phyloP scores from a whole-genome alignment of 1,140 invertebrate genomes.

The Yoshiicerus persimilis region DNA sequence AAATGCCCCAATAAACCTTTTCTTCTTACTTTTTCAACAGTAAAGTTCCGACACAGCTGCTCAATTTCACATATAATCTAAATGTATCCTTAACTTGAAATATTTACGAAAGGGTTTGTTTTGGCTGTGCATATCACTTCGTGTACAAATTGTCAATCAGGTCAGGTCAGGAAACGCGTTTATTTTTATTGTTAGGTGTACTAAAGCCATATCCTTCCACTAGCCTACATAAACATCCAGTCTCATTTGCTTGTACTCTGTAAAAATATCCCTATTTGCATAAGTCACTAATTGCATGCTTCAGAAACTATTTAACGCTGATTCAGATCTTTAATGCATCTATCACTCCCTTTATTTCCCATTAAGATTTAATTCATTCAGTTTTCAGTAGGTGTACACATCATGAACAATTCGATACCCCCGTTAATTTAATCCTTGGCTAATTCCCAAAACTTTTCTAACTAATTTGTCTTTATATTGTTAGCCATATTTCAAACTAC shows the following conservation, averaged over 20 bases:
- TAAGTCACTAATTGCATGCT: background rate
- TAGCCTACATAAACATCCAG: background rate
- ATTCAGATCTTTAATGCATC: background rate
- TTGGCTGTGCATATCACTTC: no score
- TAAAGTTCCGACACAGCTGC: background rate
- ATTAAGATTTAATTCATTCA: background rate
- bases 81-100: no score
- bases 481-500: background rate
- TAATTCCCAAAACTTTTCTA: background rate
- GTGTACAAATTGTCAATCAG: background rate
- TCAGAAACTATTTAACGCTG: background rate
- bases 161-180: background rate
- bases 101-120: no score
- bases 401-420: no score
- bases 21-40: background rate
- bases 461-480: no score
- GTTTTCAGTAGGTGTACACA: no score
- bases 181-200: background rate
- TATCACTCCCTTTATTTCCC: background rate
- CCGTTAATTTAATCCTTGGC: background rate
- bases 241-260: background rate
- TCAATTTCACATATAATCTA: no score
- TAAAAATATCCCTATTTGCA: background rate
- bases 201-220: background rate
- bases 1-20: background rate